These are phyloP conservation scores for Grus americana DNA, from an alignment of 2,113 vertebrate species.

Conservation along the genomic window DNA sequence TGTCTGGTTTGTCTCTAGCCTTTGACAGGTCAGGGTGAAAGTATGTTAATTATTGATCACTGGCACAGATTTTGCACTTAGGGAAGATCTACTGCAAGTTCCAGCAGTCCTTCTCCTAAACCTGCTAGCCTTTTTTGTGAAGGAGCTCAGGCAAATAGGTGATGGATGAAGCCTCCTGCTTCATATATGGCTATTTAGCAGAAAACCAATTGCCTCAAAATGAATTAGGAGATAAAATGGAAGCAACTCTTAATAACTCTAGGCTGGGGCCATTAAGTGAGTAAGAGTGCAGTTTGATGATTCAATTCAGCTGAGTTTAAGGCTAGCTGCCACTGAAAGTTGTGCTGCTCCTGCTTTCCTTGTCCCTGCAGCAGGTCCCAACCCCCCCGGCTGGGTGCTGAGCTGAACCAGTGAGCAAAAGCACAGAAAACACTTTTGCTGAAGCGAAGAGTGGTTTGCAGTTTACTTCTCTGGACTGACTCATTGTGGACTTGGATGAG, in stretches of 20 bases:
- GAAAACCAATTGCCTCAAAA: neutral
- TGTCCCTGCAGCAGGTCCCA: neutral
- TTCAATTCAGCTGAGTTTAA: neutral
- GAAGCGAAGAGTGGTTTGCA: neutral
- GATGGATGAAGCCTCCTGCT: neutral
- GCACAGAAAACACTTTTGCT: neutral
- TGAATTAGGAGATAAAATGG: neutral
- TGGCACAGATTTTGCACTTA: slow-evolving; percentile 28
- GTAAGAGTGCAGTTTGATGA: neutral
- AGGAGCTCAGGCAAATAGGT: neutral
- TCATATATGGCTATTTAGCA: neutral
- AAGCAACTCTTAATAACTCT: neutral
- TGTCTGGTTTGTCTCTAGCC: slow-evolving; percentile 14
- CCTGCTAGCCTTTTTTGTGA: neutral
- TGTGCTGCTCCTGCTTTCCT: neutral
- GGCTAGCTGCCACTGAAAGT: neutral
- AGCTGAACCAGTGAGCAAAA: neutral
- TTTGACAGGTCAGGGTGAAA: slow-evolving; percentile 33
- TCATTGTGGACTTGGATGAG: fast-evolving
- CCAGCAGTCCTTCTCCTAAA: neutral
- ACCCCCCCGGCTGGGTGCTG: neutral
- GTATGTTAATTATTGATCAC: slow-evolving; percentile 32
- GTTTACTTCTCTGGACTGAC: neutral
- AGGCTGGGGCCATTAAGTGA: neutral
- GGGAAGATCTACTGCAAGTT: slow-evolving; percentile 8